Percentiles rank a stretch among this genome's conserved stretches.
Conservation (phyloP, 2,113 vertebrate species). For the Sinosuthora webbiana region DNA sequence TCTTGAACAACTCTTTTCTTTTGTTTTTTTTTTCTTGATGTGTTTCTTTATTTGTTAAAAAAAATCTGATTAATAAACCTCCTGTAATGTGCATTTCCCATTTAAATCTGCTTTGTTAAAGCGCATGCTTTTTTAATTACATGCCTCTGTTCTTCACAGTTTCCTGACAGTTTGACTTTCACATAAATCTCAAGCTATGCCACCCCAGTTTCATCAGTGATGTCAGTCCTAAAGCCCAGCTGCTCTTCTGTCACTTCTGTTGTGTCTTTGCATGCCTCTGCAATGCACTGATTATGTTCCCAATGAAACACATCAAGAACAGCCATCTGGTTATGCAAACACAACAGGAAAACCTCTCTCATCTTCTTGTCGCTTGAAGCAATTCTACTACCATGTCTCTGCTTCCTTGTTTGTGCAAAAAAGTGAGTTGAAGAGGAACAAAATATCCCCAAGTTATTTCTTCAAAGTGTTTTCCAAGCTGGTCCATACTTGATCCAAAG, state of each 20-base stretch:
- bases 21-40: background rate
- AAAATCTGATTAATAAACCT: background rate
- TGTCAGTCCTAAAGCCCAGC: background rate
- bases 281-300: slow-evolving; percentile 4
- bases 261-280: background rate
- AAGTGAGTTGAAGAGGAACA: background rate
- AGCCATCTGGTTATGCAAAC: slow-evolving; percentile 5
- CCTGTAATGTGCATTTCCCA: background rate
- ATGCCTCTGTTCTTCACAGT: background rate
- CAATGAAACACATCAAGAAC: background rate
- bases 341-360: slow-evolving; percentile 12
- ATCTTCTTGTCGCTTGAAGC: background rate
- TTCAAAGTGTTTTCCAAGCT: background rate
- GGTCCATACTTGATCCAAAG: background rate
- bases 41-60: background rate
- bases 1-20: background rate
- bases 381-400: background rate
- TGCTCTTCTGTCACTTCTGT: slow-evolving; percentile 35
- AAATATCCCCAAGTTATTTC: background rate
- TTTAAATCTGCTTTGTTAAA: background rate
- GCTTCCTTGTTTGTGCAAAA: background rate
- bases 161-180: background rate
- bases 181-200: background rate
- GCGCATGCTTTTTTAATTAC: background rate
- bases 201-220: background rate